Evolutionary conservation across 1,140 invertebrate species (phyloP).

Genomic region (Drosophila repletoides): DNA sequence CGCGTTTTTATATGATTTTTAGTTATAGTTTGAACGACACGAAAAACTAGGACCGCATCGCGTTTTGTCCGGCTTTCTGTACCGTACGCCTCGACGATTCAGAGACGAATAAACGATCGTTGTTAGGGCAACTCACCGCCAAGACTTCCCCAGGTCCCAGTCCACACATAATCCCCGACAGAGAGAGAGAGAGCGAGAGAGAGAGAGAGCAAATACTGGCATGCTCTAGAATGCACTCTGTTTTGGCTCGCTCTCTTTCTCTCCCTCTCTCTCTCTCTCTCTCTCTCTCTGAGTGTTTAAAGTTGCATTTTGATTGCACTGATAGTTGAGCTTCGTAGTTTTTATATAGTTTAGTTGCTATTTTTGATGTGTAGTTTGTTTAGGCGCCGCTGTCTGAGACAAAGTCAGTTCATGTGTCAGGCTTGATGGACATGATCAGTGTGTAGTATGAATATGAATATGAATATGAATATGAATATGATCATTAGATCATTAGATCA

Average conservation of each 20-base stretch:
- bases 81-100: slow-evolving; percentile 54
- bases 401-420: slow-evolving; percentile 34
- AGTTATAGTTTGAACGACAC: slow-evolving; percentile 35
- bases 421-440: slow-evolving; percentile 38
- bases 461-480: no score
- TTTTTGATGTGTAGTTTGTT: slow-evolving; percentile 33
- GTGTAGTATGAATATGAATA: no score
- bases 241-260: neutral
- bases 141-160: slow-evolving; percentile 42
- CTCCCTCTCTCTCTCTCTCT: neutral
- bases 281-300: neutral
- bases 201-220: neutral
- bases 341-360: slow-evolving; percentile 14
- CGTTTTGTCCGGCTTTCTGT: slow-evolving; percentile 50
- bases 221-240: slow-evolving; percentile 23
- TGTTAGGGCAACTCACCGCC: slow-evolving; percentile 58
- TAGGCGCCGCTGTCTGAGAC: slow-evolving; percentile 20
- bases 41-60: slow-evolving; percentile 46
- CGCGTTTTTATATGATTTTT: slow-evolving; percentile 31
- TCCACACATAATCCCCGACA: neutral
- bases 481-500: no score
- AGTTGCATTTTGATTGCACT: slow-evolving; percentile 33
- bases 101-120: slow-evolving; percentile 62
- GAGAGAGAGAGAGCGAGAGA: neutral
- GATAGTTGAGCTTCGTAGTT: slow-evolving; percentile 5